A percentile compares a stretch with the other conserved stretches of the same genome.
Evolutionary conservation across 1,140 invertebrate genomes (phyloP).

Genomic region (Drosophila athabasca): DNA sequence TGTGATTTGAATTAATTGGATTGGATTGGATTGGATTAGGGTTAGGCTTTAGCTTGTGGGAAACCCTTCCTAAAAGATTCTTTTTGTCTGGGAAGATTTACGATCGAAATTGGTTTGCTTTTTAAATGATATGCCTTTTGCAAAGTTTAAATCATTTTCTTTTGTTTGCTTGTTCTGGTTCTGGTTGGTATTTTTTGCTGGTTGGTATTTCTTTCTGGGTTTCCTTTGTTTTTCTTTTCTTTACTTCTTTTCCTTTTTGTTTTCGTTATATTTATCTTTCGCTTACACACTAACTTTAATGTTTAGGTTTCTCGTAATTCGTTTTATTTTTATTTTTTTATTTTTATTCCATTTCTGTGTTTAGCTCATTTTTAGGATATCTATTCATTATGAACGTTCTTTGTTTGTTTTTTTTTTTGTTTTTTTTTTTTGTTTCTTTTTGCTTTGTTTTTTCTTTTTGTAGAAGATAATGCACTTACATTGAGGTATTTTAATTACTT

Average conservation of each 20-base stretch:
- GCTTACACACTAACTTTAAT: slow-evolving; percentile 40
- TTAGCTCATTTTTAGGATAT: slow-evolving; percentile 52
- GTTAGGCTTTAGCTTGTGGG: neutral
- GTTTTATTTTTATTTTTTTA: slow-evolving; percentile 10
- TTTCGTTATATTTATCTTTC: slow-evolving; percentile 22
- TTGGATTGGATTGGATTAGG: slow-evolving; percentile 18
- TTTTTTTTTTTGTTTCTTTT: slow-evolving; percentile 18
- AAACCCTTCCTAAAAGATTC: slow-evolving; percentile 13
- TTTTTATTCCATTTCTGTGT: slow-evolving; percentile 22
- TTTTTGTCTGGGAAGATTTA: slow-evolving; percentile 5
- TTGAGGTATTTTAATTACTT: slow-evolving; percentile 82
- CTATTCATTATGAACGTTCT: slow-evolving; percentile 34
- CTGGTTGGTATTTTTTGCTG: slow-evolving; percentile 19
- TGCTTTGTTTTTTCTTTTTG: slow-evolving; percentile 50
- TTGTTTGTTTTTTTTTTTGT: slow-evolving; percentile 24
- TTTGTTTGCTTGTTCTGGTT: slow-evolving; percentile 28
- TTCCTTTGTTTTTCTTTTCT: slow-evolving; percentile 7
- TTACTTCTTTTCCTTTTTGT: slow-evolving; percentile 15
- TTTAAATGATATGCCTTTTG: slow-evolving; percentile 34
- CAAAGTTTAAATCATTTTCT: slow-evolving; percentile 6
- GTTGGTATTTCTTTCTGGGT: slow-evolving; percentile 32
- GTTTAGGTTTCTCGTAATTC: slow-evolving; percentile 16
- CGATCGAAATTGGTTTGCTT: neutral
- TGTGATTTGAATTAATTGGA: slow-evolving; percentile 15
- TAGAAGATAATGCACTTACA: slow-evolving; percentile 82